These are phyloP conservation scores for Mnemiopsis leidyi DNA, from an alignment of 37 sponge, comb jelly and placozoan genomes.

Conservation along the genomic window DNA sequence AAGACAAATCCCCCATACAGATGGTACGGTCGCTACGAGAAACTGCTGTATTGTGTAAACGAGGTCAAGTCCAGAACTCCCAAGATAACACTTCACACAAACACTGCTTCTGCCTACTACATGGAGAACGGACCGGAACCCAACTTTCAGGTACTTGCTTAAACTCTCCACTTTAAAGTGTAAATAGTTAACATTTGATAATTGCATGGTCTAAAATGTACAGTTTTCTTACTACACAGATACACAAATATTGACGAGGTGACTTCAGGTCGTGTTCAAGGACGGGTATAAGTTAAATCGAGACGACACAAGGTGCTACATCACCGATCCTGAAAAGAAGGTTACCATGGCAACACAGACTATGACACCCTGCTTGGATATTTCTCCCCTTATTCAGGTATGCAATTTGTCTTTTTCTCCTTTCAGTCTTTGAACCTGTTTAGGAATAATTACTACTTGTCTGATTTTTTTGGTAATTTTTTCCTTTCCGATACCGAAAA, in stretches of 20 bases:
- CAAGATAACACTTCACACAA: constrained; percentile 32
- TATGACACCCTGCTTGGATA: constrained; percentile 18
- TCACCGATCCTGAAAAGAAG: constrained; percentile 43
- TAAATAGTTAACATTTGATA: too few species aligned
- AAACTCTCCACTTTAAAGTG: neutral
- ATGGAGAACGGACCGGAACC: constrained; percentile 55
- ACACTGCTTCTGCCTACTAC: constrained; percentile 56
- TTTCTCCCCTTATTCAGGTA: neutral
- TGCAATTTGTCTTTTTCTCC: neutral
- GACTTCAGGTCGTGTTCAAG: neutral
- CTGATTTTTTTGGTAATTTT: too few species aligned
- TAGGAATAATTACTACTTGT: too few species aligned
- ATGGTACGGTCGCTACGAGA: constrained; percentile 54
- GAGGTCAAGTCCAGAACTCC: constrained; percentile 47
- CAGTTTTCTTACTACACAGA: too few species aligned
- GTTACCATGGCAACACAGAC: constrained; percentile 31
- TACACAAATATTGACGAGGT: too few species aligned
- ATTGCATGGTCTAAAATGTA: too few species aligned
- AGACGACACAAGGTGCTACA: neutral
- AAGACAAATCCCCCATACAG: neutral
- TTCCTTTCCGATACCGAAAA: too few species aligned
- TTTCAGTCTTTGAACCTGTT: too few species aligned
- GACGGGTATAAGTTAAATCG: constrained; percentile 43
- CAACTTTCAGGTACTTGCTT: neutral
- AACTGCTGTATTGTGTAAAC: neutral